Evolutionary conservation across 2,113 vertebrate genomes (phyloP).

Genomic region (Aramus guarauna): DNA sequence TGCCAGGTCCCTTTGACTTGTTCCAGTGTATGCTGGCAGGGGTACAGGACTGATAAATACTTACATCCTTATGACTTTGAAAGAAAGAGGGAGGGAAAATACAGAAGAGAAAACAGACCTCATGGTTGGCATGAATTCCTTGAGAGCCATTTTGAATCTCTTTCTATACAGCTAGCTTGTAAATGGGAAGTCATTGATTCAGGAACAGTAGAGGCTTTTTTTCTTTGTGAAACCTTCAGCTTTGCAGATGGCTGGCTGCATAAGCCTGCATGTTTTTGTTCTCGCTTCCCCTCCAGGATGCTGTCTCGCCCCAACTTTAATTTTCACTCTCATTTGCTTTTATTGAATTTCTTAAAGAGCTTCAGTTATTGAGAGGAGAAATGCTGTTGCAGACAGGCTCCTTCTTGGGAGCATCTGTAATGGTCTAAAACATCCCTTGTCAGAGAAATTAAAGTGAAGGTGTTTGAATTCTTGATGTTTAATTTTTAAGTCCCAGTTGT

Average conservation of each 20-base stretch:
- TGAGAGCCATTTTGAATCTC: conserved; percentile 77
- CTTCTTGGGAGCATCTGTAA: not conserved
- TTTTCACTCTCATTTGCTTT: not conserved
- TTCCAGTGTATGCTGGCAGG: conserved; percentile 72
- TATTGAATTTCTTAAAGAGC: not conserved
- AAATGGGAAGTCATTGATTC: conserved; percentile 77
- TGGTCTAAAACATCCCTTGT: not conserved
- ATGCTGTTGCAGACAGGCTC: not conserved
- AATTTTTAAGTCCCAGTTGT: not conserved
- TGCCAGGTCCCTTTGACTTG: conserved; percentile 74
- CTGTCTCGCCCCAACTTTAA: not conserved
- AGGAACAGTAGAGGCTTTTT: conserved; percentile 71
- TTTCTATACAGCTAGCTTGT: conserved; percentile 49
- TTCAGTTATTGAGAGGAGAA: not conserved
- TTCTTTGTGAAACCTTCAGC: conserved; percentile 69
- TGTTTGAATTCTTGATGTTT: not conserved
- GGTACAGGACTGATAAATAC: conserved; percentile 75
- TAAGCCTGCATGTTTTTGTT: conserved; percentile 67
- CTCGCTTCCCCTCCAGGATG: conserved; percentile 47
- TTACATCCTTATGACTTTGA: conserved; percentile 69
- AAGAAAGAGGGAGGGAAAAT: conserved; percentile 53
- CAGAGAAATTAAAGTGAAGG: not conserved
- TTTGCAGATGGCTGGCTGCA: conserved; percentile 73
- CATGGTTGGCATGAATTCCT: conserved; percentile 69
- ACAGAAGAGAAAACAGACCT: conserved; percentile 58